Evolutionary conservation across 2,797 vertebrate species (phyloP).

Genomic region (Paratrypauchen microcephalus): DNA sequence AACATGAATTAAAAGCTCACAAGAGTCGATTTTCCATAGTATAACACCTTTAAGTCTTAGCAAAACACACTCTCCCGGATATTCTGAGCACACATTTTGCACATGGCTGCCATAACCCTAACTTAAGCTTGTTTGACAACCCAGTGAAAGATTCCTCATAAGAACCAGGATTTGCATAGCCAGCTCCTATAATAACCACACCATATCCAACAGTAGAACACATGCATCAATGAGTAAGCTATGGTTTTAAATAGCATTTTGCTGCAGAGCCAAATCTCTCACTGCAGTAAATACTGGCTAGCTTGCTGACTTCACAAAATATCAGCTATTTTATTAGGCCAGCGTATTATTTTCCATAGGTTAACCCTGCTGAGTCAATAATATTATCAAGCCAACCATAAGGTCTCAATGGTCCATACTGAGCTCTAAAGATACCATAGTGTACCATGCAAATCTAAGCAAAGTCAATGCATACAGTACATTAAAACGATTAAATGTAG

Average conservation of each 20-base stretch:
- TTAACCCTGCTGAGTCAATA: background rate
- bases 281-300: constrained; percentile 2
- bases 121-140: background rate
- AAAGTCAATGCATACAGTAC: background rate
- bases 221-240: background rate
- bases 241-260: background rate
- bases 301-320: constrained; percentile 3
- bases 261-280: constrained; percentile 10
- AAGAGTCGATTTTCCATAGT: too few relatives aligned
- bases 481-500: background rate
- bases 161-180: background rate
- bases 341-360: background rate
- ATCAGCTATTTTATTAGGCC: constrained; percentile 4
- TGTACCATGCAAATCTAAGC: background rate
- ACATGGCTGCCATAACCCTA: background rate
- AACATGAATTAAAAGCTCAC: too few relatives aligned
- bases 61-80: constrained; percentile 32
- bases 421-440: background rate
- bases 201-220: background rate
- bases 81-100: background rate
- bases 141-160: constrained; percentile 27
- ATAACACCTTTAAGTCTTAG: constrained; percentile 12
- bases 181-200: background rate
- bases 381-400: background rate
- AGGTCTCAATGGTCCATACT: background rate